Evolutionary conservation across 2,113 vertebrate species (phyloP).

Genomic region (Sylvilagus bachmani): DNA sequence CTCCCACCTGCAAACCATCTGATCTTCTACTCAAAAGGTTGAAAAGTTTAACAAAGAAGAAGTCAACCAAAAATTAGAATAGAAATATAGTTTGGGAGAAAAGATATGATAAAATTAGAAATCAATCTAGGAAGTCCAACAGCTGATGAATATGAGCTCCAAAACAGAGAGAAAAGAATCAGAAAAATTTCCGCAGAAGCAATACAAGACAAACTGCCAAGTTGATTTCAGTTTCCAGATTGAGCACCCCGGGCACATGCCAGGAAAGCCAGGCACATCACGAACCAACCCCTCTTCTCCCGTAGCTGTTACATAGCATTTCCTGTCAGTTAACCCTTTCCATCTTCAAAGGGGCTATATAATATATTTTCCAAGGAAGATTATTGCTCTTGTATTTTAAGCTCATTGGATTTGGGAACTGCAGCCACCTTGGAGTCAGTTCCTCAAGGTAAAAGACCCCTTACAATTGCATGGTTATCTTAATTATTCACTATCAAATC

Average conservation of each 20-base stretch:
- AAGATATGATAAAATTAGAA: background rate
- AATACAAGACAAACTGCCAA: background rate
- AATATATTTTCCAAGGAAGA: background rate
- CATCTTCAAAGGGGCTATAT: background rate
- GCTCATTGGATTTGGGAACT: background rate
- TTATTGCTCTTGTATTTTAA: background rate
- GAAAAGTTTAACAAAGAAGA: background rate
- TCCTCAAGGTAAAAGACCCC: constrained; percentile 28
- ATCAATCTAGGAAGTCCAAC: background rate
- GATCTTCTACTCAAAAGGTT: background rate
- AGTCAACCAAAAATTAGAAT: background rate
- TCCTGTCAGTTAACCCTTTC: background rate
- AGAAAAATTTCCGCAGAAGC: background rate
- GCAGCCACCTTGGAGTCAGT: background rate
- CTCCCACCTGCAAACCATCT: too few species aligned
- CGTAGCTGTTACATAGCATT: background rate
- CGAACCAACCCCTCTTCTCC: background rate
- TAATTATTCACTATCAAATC: constrained; percentile 51
- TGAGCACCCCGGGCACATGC: too few species aligned
- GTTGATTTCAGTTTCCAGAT: background rate
- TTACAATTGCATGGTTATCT: background rate
- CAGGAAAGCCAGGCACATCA: background rate
- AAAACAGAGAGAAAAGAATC: background rate
- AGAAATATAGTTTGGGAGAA: background rate
- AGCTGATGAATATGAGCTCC: background rate